Base-by-base conservation (phyloP, 2,888 invertebrate genomes). In the Auanema freiburgensis region DNA sequence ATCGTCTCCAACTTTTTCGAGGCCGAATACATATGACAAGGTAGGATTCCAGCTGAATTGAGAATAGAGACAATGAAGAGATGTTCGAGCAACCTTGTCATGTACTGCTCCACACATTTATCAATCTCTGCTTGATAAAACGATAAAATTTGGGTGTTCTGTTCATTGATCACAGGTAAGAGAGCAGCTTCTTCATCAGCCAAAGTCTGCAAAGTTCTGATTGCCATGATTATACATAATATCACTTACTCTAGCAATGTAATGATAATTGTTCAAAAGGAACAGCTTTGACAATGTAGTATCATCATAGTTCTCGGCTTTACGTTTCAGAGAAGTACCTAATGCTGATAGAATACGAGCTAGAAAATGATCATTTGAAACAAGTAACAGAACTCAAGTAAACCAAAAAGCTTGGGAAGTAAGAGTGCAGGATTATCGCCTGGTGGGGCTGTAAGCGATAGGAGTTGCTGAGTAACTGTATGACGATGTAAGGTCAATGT, bases 251-350 rank as follows among this genome's bases (percentile, higher is more conserved):
- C 72, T 76, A 10, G 76, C 74, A 42, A 82, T 78, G 66, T 83
- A 80, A 50, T 77, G 77, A 59, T 75, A 71, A 64, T 82, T 82
- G 65, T 81, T 82, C 23, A 75, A 63, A 1, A 70, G 52, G 55
- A 75, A 77, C 10, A 72, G 66, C 11, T 64, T 63, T 8, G 65
- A 63, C 1, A 76, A 66, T 2, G 68, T 68, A 10, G 65, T 63
- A 21, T 72, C 74, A 23, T 74, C 72, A 55, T 72, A 76, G 14
- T 65, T 52, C 33, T 74, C 69, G 0, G 68, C 66, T 50, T 72
- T 74, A 25, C 69, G 61, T 16, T 64, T 65, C 25, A 74, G 43
- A 53, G 67, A 60, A 46, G 65, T 67, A 16, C 74, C 74, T 5
- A 74, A 50, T 12, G 74, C 74, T 3, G 74, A 70, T 5, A 74